A percentile compares a stretch with the other conserved stretches of the same genome.
These are phyloP conservation scores for Chauna torquata DNA, from an alignment of 2,113 vertebrate species.

Conservation along the genomic window DNA sequence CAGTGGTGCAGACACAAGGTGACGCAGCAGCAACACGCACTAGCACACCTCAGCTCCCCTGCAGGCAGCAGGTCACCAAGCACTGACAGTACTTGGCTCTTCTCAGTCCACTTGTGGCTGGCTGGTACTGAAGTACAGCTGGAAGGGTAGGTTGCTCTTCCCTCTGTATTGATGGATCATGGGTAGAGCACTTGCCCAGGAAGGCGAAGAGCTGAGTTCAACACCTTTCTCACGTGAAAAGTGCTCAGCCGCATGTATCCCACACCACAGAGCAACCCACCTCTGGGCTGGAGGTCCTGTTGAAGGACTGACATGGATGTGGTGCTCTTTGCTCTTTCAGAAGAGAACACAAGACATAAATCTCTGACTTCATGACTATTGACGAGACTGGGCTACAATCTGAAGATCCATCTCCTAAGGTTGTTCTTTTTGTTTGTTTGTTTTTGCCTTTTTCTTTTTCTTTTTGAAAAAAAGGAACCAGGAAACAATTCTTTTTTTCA, in stretches of 20 bases:
- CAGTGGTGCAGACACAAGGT: neutral
- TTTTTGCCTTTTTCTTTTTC: neutral
- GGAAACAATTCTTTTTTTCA: neutral
- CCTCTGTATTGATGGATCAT: neutral
- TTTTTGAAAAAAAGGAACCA: no score
- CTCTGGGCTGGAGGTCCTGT: neutral
- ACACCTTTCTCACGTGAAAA: neutral
- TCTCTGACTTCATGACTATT: neutral
- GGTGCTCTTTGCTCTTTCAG: neutral
- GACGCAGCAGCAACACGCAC: neutral
- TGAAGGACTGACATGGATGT: neutral
- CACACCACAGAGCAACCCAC: accelerated
- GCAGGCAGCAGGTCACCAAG: neutral
- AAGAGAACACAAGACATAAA: neutral
- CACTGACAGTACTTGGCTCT: neutral
- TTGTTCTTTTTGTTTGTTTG: no score
- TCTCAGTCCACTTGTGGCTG: neutral
- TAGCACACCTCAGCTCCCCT: neutral
- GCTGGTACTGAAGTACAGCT: neutral
- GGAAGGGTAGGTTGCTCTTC: neutral
- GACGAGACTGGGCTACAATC: neutral
- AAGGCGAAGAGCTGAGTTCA: neutral
- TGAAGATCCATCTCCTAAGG: neutral
- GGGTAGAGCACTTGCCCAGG: neutral
- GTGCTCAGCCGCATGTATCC: neutral